Evolutionary conservation across 35 echinoderm and acorn worm species (phyloP).

Genomic region (Anneissia japonica): DNA sequence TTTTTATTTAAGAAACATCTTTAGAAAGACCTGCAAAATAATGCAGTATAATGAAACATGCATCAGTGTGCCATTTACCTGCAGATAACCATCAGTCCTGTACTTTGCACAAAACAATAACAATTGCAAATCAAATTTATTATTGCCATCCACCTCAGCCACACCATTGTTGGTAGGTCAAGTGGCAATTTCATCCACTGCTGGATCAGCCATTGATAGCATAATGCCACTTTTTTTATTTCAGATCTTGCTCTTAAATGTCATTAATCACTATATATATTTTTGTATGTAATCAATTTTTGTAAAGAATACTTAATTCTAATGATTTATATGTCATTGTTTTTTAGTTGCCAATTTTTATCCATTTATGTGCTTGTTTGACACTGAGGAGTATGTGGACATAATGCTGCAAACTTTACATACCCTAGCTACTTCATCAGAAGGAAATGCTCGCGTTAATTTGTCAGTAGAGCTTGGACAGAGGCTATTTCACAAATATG

Average conservation of each 20-base stretch:
- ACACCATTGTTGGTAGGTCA: no score
- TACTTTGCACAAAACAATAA: no score
- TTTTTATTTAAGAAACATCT: no score
- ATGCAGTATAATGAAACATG: no score
- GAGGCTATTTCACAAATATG: conserved; percentile 33
- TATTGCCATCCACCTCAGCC: no score
- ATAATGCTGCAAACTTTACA: conserved; percentile 62
- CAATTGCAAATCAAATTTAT: no score
- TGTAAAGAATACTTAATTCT: not conserved
- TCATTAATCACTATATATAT: not conserved
- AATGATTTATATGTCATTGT: not conserved
- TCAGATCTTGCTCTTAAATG: not conserved
- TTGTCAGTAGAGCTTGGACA: conserved; percentile 51
- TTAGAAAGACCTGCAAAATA: no score
- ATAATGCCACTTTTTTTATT: not conserved
- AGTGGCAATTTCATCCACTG: not conserved
- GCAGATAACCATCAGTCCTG: no score
- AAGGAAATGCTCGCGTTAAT: conserved; percentile 54
- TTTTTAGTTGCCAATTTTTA: conserved; percentile 32
- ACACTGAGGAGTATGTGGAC: conserved; percentile 50
- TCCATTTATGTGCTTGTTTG: conserved; percentile 55
- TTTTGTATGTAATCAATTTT: not conserved
- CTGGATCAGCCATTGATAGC: not conserved
- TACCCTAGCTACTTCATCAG: conserved; percentile 47
- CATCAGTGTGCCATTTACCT: no score